Percentiles rank a stretch among this genome's conserved stretches.
These are phyloP conservation scores for Hoplostethus atlanticus DNA, from an alignment of 2,797 vertebrate genomes.

Conservation along the genomic window DNA sequence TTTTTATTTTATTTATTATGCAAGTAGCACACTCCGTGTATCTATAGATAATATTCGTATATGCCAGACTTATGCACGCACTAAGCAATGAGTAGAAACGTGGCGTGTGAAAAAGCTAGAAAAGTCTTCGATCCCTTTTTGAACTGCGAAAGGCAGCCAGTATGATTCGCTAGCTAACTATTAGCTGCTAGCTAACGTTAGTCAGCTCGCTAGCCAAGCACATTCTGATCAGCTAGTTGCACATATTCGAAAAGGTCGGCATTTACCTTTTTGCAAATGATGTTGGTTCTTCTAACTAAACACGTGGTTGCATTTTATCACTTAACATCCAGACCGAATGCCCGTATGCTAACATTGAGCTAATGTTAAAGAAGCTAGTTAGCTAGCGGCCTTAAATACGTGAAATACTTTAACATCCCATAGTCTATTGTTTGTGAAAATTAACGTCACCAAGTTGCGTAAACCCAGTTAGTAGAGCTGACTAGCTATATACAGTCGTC, in stretches of 20 bases:
- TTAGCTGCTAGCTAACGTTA: conserved; percentile 40
- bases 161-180: conserved; percentile 63
- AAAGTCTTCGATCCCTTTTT: conserved; percentile 50
- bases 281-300: rapidly evolving
- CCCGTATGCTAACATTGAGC: conserved; percentile 30
- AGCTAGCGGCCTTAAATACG: conserved; percentile 64
- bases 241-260: rapidly evolving
- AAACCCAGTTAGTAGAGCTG: rapidly evolving
- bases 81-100: conserved; percentile 14
- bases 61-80: not conserved
- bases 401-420: not conserved
- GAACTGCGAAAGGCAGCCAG: conserved; percentile 61
- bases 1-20: not conserved
- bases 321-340: not conserved
- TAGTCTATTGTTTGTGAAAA: rapidly evolving
- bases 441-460: rapidly evolving
- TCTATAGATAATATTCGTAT: rapidly evolving
- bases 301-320: rapidly evolving
- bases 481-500: conserved; percentile 5
- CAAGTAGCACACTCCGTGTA: rapidly evolving
- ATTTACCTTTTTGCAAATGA: rapidly evolving
- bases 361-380: conserved; percentile 48
- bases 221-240: not conserved
- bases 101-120: conserved; percentile 6
- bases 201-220: conserved; percentile 43